Percentiles rank a stretch among this genome's conserved stretches.
These are phyloP conservation scores for Cryptus armator DNA, from an alignment of 2,888 invertebrate species.

Conservation along the genomic window DNA sequence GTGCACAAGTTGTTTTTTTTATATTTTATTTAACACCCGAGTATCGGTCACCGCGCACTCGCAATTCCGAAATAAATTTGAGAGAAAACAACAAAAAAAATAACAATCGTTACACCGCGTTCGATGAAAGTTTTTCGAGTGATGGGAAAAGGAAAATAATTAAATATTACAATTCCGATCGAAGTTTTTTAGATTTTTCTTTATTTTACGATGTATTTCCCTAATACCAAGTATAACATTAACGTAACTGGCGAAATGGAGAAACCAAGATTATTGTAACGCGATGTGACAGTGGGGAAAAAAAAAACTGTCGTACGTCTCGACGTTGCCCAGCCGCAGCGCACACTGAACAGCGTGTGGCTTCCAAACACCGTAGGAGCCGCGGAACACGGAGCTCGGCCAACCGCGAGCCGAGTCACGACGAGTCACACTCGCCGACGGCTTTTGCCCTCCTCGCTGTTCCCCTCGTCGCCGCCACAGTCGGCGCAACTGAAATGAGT, in stretches of 20 bases:
- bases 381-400: conserved; percentile 36
- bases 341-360: conserved; percentile 66
- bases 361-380: conserved; percentile 63
- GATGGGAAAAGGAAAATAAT: neutral
- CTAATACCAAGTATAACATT: neutral
- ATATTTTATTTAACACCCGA: neutral
- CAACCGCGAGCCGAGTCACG: conserved; percentile 17
- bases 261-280: conserved; percentile 16
- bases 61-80: conserved; percentile 1
- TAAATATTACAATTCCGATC: neutral
- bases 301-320: conserved; percentile 47
- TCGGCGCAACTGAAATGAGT: conserved; percentile 7
- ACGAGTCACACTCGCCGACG: conserved; percentile 28
- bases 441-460: conserved; percentile 17
- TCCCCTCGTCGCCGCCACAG: neutral
- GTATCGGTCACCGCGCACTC: neutral
- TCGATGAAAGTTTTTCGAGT: neutral
- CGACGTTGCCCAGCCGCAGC: conserved; percentile 66
- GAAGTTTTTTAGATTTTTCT: no score
- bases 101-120: neutral
- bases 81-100: neutral
- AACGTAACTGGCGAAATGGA: conserved; percentile 7
- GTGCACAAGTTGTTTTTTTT: neutral
- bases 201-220: neutral
- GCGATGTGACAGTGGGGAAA: conserved; percentile 14